Conservation (phyloP, 2,888 invertebrate genomes). For the Tiliacea citrago region DNA sequence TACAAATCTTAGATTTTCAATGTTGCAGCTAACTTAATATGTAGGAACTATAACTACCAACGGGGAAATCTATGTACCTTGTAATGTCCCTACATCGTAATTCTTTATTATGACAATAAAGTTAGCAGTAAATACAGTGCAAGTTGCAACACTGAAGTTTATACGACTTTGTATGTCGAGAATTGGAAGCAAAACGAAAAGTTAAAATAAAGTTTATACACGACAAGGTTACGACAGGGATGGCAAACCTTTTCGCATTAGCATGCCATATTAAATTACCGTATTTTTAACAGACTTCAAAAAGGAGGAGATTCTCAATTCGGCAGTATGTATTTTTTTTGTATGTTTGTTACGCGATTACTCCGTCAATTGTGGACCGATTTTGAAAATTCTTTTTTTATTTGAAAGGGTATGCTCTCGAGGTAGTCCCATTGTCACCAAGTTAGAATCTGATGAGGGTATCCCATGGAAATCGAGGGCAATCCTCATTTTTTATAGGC, state of each 20-base stretch:
- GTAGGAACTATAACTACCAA: neutral
- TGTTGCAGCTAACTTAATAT: constrained; percentile 4
- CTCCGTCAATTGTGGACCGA: no score
- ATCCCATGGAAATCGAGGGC: no score
- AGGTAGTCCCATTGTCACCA: no score
- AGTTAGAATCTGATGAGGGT: no score
- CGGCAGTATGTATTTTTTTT: no score
- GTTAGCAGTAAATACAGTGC: constrained; percentile 23
- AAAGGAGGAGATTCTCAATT: no score
- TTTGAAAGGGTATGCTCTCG: no score
- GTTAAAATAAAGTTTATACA: neutral
- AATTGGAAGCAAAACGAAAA: neutral
- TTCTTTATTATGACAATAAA: constrained; percentile 46
- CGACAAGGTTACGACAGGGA: no score
- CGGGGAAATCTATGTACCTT: neutral
- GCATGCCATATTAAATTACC: neutral
- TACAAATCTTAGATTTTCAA: neutral
- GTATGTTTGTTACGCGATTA: no score
- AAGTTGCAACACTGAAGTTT: constrained; percentile 37
- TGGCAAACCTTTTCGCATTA: neutral
- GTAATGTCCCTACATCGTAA: constrained; percentile 33
- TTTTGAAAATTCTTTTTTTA: no score
- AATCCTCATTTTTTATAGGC: no score
- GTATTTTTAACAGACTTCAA: no score
- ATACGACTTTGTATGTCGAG: constrained; percentile 29